Evolutionary conservation across 2,797 vertebrate species (phyloP), one percentile per base, ranked within the genome.

Genomic region (Leptatherina wallacei): DNA sequence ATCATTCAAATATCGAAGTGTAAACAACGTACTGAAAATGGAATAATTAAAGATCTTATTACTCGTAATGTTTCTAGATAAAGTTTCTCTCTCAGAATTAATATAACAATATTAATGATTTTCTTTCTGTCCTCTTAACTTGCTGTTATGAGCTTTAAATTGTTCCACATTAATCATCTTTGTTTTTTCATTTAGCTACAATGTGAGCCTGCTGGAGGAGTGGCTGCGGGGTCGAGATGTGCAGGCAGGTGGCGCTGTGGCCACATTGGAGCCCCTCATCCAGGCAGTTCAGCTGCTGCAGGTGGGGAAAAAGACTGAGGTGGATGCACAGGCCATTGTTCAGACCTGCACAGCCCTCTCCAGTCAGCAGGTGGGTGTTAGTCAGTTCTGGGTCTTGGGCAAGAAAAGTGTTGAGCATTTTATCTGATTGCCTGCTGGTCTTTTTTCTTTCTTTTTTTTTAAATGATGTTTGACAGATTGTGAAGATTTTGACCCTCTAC

Each of bases 201-300:
- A 96, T 6, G 86, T 95, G 44, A 95, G 94, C 65, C 87, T 94
- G 33, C 72, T 96, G 73, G 93, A 95, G 88, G 95, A 96, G 82
- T 96, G 96, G 95, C 86, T 96, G 88, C 88, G 92, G 29, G 85
- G 88, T 22, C 82, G 78, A 20, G 85, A 87, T 10, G 85, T 96
- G 79, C 94, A 92, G 83, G 83, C 94, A 83, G 94, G 91, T 0
- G 93, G 93, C 14, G 84, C 92, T 70, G 66, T 72, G 0, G 83
- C 93, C 44, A 40, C 91, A 29, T 78, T 96, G 69, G 91, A 95
- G 86, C 95, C 96, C 0, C 92, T 96, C 61, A 94, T 95, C 49
- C 95, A 96, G 85, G 95, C 95, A 0, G 92, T 92, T 18, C 95
- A 95, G 87, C 92, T 97, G 61, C 93, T 96, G 75, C 96, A 96